phyloP scores from a whole-genome alignment of 2,113 vertebrate genomes.

The Pterocles orientalis region DNA sequence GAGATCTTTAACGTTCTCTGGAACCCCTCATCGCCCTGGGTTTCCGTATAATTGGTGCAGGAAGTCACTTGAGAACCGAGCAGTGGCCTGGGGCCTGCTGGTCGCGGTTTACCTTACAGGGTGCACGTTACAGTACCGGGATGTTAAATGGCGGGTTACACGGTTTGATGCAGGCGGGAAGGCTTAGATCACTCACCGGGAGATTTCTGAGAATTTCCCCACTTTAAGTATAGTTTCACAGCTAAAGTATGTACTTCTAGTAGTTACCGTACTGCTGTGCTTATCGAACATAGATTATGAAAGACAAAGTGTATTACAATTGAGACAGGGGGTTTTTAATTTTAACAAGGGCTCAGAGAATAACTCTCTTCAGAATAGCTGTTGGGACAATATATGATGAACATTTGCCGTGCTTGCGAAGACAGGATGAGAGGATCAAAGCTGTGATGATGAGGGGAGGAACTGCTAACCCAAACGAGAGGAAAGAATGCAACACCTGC shows the following conservation, averaged over 20 bases:
- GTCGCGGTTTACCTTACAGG: neutral
- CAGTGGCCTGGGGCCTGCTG: neutral
- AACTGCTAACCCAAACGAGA: too few relatives aligned
- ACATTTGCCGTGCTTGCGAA: too few relatives aligned
- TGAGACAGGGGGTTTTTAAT: too few relatives aligned
- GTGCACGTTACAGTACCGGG: neutral
- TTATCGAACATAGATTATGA: neutral
- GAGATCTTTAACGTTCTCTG: too few relatives aligned
- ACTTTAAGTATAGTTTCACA: neutral
- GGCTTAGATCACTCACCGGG: neutral
- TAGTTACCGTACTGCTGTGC: neutral
- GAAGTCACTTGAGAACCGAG: neutral
- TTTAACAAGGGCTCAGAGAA: too few relatives aligned
- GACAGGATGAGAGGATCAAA: too few relatives aligned
- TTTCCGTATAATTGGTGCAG: neutral
- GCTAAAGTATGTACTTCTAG: neutral
- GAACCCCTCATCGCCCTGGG: fast-evolving
- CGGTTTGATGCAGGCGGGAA: neutral
- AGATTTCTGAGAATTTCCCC: neutral
- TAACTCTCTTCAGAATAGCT: too few relatives aligned
- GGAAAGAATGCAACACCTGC: too few relatives aligned
- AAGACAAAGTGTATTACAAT: neutral
- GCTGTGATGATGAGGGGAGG: too few relatives aligned
- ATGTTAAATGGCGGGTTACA: neutral
- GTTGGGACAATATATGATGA: too few relatives aligned